phyloP scores from a whole-genome alignment of 2,888 invertebrate species.

The Diarsia mendica region DNA sequence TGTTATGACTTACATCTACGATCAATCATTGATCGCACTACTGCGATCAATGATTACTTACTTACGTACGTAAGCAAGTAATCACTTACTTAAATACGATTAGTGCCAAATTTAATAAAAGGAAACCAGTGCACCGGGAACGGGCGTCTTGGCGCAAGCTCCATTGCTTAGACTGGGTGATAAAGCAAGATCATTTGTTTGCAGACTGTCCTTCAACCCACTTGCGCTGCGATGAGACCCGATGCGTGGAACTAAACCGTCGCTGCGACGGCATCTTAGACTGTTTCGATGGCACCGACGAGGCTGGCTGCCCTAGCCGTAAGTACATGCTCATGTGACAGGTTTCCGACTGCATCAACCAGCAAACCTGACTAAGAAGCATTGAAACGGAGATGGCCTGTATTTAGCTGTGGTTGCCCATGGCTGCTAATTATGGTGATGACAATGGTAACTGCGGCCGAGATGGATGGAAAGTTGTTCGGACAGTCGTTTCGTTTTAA shows the following conservation, averaged over 20 bases:
- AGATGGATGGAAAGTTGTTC: background rate
- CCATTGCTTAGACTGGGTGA: background rate
- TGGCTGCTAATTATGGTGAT: background rate
- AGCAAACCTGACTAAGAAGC: background rate
- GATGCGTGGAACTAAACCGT: conserved; percentile 89
- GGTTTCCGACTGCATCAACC: background rate
- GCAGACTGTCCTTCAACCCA: conserved; percentile 79
- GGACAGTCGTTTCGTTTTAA: background rate
- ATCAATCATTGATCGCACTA: too few species aligned
- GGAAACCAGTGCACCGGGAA: too few species aligned
- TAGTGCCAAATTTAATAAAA: too few species aligned
- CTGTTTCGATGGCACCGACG: conserved; percentile 93
- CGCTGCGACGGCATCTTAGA: conserved; percentile 91
- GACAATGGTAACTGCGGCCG: background rate
- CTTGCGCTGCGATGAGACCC: conserved; percentile 88
- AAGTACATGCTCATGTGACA: conserved; percentile 60
- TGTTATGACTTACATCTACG: background rate
- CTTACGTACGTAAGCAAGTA: too few species aligned
- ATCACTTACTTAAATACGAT: background rate
- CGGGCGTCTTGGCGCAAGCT: too few species aligned
- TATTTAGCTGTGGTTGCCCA: background rate
- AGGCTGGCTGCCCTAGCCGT: conserved; percentile 89
- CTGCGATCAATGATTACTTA: too few species aligned
- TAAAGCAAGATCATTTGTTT: conserved; percentile 13
- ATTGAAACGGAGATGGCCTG: background rate